Percentiles rank a stretch among this genome's conserved stretches.
Conservation (phyloP, 2,888 invertebrate species). For the Asteroscopus sphinx region DNA sequence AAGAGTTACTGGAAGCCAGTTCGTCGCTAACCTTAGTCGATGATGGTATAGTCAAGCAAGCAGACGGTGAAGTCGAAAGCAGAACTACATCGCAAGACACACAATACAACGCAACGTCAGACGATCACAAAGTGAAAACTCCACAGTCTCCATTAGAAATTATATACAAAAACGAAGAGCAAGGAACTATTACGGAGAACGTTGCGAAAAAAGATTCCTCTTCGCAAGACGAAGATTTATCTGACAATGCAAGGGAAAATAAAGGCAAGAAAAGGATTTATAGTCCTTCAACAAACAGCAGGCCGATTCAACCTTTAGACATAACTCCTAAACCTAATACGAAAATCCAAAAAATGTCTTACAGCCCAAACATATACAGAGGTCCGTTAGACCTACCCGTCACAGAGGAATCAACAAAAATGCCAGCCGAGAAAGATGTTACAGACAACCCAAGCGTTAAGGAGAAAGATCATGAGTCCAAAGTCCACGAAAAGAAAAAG, state of each 20-base stretch:
- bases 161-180: conserved; percentile 60
- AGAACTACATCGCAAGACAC: conserved; percentile 5
- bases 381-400: conserved; percentile 1
- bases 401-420: neutral
- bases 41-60: conserved; percentile 59
- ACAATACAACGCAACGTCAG: neutral
- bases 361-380: conserved; percentile 49
- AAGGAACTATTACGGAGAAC: conserved; percentile 33
- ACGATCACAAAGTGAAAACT: neutral
- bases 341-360: conserved; percentile 76
- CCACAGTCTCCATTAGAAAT: conserved; percentile 58
- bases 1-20: conserved; percentile 69
- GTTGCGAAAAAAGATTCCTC: conserved; percentile 35
- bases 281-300: too few relatives aligned
- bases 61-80: conserved; percentile 49
- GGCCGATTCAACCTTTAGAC: conserved; percentile 51
- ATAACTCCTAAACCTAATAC: conserved; percentile 75
- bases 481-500: conserved; percentile 22
- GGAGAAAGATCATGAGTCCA: neutral
- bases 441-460: neutral
- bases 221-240: neutral
- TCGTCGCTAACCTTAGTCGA: conserved; percentile 81
- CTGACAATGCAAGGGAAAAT: conserved; percentile 61
- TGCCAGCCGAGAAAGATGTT: conserved; percentile 42
- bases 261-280: too few relatives aligned